Percentiles rank a stretch among this genome's conserved stretches.
Evolutionary conservation across 2,888 invertebrate species (phyloP).

Genomic region (Lepas anatifera): DNA sequence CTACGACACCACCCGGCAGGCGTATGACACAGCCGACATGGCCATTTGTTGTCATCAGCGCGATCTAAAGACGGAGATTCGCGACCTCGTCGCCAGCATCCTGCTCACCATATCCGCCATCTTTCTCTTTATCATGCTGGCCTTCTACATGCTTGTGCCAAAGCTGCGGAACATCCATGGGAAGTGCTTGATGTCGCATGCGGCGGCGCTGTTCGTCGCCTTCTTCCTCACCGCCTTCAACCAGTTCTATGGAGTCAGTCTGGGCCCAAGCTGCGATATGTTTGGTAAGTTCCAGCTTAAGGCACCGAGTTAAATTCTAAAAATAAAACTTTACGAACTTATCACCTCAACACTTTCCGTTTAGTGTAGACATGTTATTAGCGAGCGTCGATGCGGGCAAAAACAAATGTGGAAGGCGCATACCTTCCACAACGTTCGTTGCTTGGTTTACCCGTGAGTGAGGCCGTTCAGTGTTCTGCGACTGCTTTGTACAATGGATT

Average conservation of each 20-base stretch:
- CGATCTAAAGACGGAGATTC: background rate
- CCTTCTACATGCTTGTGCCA: background rate
- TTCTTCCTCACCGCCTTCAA: background rate
- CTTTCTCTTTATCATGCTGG: constrained; percentile 4
- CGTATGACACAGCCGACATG: background rate
- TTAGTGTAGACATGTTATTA: too few species aligned
- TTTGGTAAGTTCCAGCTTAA: background rate
- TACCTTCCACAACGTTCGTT: too few species aligned
- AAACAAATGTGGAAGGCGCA: too few species aligned
- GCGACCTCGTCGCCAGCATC: background rate
- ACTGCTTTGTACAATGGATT: too few species aligned
- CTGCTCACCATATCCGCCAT: background rate
- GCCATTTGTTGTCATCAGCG: background rate
- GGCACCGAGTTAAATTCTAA: too few species aligned
- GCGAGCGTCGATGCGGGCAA: too few species aligned
- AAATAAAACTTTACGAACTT: too few species aligned
- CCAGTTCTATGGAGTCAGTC: background rate
- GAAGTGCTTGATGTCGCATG: constrained; percentile 2
- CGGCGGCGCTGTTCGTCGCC: background rate
- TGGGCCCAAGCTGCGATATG: background rate
- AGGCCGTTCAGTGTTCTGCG: too few species aligned
- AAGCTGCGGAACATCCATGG: background rate
- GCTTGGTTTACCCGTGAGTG: too few species aligned
- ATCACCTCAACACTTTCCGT: too few species aligned
- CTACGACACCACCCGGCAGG: background rate